Conservation (phyloP, 2,888 invertebrate species). For the Lysandra coridon region DNA sequence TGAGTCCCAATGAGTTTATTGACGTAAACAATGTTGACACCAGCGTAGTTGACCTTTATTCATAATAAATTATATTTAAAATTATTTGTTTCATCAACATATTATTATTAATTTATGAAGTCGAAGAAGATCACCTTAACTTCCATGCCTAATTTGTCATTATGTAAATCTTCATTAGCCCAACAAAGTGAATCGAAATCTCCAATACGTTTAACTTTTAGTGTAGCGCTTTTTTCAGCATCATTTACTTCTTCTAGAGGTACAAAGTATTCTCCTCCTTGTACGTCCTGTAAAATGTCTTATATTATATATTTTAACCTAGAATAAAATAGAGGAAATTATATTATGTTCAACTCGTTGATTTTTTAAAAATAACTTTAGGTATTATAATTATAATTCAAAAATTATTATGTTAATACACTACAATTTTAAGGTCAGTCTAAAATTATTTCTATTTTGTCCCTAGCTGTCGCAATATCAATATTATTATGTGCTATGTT, state of each 20-base stretch:
- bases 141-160: not conserved
- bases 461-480: too few relatives aligned
- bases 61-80: not conserved
- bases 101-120: not conserved
- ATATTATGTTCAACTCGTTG: not conserved
- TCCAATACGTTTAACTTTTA: constrained; percentile 12
- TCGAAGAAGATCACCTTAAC: constrained; percentile 5
- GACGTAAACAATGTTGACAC: constrained; percentile 15
- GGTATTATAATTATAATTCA: too few relatives aligned
- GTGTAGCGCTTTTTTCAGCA: not conserved
- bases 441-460: too few relatives aligned
- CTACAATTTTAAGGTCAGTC: too few relatives aligned
- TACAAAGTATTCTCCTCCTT: not conserved
- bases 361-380: not conserved
- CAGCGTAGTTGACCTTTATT: constrained; percentile 16
- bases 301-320: not conserved
- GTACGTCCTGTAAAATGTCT: constrained; percentile 3
- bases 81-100: not conserved
- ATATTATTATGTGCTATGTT: too few relatives aligned
- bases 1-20: not conserved
- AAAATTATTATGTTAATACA: too few relatives aligned
- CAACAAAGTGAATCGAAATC: not conserved
- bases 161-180: not conserved
- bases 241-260: not conserved
- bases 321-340: not conserved